phyloP scores from a whole-genome alignment of 2,113 vertebrate genomes.

The Dasyprocta punctata region DNA sequence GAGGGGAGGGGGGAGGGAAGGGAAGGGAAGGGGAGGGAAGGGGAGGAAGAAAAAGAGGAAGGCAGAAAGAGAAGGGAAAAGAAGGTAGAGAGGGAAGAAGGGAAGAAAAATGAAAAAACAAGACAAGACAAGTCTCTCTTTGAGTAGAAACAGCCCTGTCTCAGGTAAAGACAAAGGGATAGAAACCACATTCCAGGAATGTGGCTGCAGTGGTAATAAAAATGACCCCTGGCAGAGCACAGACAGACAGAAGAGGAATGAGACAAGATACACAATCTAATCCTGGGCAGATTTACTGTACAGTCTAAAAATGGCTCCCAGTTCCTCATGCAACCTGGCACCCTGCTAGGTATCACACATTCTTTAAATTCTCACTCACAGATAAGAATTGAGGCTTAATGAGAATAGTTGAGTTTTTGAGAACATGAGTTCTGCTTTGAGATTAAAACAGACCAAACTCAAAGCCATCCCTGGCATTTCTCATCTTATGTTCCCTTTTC shows the following conservation, averaged over 20 bases:
- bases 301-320: fast-evolving
- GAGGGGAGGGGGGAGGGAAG: fast-evolving
- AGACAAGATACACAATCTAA: neutral
- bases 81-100: neutral
- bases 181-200: neutral
- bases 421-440: neutral
- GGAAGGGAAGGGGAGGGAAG: fast-evolving
- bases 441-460: neutral
- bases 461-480: fast-evolving
- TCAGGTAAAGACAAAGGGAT: neutral
- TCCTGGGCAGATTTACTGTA: neutral
- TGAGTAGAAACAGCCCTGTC: neutral
- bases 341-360: neutral
- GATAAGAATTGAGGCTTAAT: neutral
- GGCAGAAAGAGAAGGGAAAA: neutral
- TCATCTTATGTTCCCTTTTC: neutral
- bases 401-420: neutral
- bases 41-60: no score
- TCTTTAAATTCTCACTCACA: neutral
- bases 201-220: neutral
- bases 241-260: neutral
- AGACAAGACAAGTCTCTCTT: neutral
- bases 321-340: neutral
- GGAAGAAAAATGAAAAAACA: neutral
- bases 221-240: neutral